Evolutionary conservation across 2,888 invertebrate species (phyloP).

Genomic region (Hesperia comma): DNA sequence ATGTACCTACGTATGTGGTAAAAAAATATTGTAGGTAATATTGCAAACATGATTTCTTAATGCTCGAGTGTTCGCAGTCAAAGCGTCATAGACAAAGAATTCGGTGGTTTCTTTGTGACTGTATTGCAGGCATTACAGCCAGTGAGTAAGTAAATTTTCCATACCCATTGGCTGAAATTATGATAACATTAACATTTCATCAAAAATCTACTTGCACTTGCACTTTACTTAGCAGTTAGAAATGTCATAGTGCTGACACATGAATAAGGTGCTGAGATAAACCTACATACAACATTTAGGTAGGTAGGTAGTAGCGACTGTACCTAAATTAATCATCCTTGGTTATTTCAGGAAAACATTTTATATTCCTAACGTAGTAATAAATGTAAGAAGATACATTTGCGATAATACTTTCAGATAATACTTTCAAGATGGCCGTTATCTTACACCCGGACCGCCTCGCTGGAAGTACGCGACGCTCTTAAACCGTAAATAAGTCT

Average conservation of each 20-base stretch:
- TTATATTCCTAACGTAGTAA: neutral
- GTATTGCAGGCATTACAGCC: too few relatives aligned
- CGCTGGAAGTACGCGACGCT: slow-evolving; percentile 45
- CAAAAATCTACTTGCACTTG: too few relatives aligned
- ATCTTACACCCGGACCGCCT: neutral
- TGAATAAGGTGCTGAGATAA: too few relatives aligned
- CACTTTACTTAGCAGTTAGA: too few relatives aligned
- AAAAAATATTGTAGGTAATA: neutral
- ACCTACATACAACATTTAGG: too few relatives aligned
- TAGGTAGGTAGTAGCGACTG: too few relatives aligned
- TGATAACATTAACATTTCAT: neutral
- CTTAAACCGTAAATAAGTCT: slow-evolving; percentile 77
- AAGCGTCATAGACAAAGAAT: slow-evolving; percentile 1
- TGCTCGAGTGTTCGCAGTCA: neutral
- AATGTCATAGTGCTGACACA: too few relatives aligned
- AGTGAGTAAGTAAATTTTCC: too few relatives aligned
- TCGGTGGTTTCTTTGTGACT: neutral
- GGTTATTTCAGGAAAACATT: neutral
- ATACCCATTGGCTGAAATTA: neutral
- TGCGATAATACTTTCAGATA: slow-evolving; percentile 3
- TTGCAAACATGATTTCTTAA: neutral
- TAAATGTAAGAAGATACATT: slow-evolving; percentile 2
- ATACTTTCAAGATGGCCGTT: slow-evolving; percentile 18
- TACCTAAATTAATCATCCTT: too few relatives aligned
- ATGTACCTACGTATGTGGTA: neutral